Base-by-base conservation (phyloP, 2,888 invertebrate species). In the Sussaba pulchella region DNA sequence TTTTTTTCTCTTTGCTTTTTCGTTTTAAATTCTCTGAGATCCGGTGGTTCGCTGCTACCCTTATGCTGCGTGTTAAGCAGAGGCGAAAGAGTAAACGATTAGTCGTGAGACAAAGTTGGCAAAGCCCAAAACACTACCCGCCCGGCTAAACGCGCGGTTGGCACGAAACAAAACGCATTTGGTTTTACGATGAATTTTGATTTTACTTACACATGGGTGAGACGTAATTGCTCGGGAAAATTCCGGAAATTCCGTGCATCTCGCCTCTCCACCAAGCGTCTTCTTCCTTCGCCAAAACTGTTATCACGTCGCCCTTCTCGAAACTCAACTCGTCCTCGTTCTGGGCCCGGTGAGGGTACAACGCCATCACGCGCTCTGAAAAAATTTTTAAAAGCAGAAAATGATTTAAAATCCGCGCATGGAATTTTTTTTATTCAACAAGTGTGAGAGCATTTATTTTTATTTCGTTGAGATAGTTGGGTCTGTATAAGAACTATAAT, bases 221-320 rank as follows among this genome's bases (percentile, higher is more conserved):
- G 77, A 99, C 99, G 92, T 99, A 99, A 93, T 99, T 99, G 93
- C 98, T 97, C 14, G 99, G 99, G 92, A 99, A 99, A 67, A 99
- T 94, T 6, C 99, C 99, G 0, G 96, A 96, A 86, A 96, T 94
- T 1, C 98, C 98, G 85, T 97, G 97, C 47, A 97, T 94, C 93
- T 98, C 98, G 70, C 99, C 99, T 91, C 97, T 96, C 99, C 99
- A 99, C 99, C 99, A 99, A 67, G 98, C 97, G n/a, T 97, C 96
- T 89, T 99, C 99, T 87, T 98, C 98, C 74, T 98, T 95, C 66
- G 97, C 97, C 2, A 98, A 94, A 54, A 98, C 96, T 10, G 96
- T 96, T 67, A 98, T 98, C 64, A 98, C 96, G 89, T 98, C 98
- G 85, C 98, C 98, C 91, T 98, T 97, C 78, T 96, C 96, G 91